Percentiles rank a stretch among this genome's conserved stretches.
These are phyloP conservation scores for Brachyptera putata DNA, from an alignment of 2,888 invertebrate genomes.

Conservation along the genomic window DNA sequence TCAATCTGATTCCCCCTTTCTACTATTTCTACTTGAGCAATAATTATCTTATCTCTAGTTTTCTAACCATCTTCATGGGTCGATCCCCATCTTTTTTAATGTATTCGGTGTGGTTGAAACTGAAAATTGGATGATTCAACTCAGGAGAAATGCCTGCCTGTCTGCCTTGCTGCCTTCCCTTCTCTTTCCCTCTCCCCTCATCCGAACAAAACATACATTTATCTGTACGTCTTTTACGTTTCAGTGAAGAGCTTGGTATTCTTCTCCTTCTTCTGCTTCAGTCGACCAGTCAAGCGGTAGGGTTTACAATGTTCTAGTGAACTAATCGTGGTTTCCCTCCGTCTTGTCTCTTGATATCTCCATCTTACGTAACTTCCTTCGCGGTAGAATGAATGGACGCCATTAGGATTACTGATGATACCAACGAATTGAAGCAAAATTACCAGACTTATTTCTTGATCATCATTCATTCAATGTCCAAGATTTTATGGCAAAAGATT, in stretches of 20 bases:
- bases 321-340: constrained; percentile 15
- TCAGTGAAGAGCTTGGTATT: not conserved
- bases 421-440: constrained; percentile 13
- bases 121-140: constrained; percentile 22
- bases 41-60: constrained; percentile 18
- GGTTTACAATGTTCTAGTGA: constrained; percentile 9
- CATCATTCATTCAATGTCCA: constrained; percentile 15
- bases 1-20: not conserved
- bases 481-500: not conserved
- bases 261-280: constrained; percentile 8
- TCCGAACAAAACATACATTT: constrained; percentile 20
- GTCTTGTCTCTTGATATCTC: constrained; percentile 13
- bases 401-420: constrained; percentile 22
- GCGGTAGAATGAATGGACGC: constrained; percentile 3
- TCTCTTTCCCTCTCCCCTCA: too few species aligned
- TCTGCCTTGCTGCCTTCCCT: too few species aligned
- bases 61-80: constrained; percentile 6
- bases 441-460: constrained; percentile 14
- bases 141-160: constrained; percentile 12
- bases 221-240: not conserved
- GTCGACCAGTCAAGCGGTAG: not conserved
- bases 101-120: constrained; percentile 15
- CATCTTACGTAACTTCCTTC: not conserved
- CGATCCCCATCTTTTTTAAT: constrained; percentile 15
- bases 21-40: constrained; percentile 17